Evolutionary conservation across 2,888 invertebrate species (phyloP), one percentile per base, ranked within the genome.

Genomic region (Temnothorax rugatulus): DNA sequence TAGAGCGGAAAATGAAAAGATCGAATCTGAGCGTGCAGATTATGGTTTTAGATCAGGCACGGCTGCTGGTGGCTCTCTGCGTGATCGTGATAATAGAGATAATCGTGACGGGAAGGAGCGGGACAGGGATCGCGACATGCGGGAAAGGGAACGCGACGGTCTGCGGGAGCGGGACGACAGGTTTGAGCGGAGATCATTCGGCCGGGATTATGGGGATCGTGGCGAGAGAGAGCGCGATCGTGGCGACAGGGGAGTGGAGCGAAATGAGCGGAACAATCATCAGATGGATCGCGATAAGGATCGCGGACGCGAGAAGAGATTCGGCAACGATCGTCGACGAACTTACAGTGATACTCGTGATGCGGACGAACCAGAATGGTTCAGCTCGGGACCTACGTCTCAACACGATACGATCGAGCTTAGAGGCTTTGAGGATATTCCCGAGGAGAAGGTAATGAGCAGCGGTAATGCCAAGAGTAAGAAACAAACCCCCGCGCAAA

Each of bases 341-440:
- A 94, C 94, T 11, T 94, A 93, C 71, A 94, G 92, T 82, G 96
- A 95, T 21, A 92, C 91, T 93, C 96, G 96, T 90, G 96, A 96
- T 84, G 96, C 96, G 90, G 98, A 97, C 90, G 98, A 98, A 94
- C 99, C 99, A 4, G 98, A 99, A 95, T 99, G 99, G 97, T 97
- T 97, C 93, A 97, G 97, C 92, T 97, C 97, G 85, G 99, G 99
- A 64, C 99, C 99, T 66, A 97, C 97, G 86, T 98, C 98, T 86
- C 98, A 98, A 94, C 95, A 97, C 93, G 99, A 99, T 92, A 98
- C 98, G 54, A 99, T 99, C 91, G 99, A 99, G 95, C 95, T 99
- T 91, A 97, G 97, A 69, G 99, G 99, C 25, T 99, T 99, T 95
- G 98, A 99, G 91, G 98, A 97, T 85, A 92, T 94, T 87, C 96